These are phyloP conservation scores for Setipinna tenuifilis DNA, from an alignment of 2,797 vertebrate species.

Conservation along the genomic window DNA sequence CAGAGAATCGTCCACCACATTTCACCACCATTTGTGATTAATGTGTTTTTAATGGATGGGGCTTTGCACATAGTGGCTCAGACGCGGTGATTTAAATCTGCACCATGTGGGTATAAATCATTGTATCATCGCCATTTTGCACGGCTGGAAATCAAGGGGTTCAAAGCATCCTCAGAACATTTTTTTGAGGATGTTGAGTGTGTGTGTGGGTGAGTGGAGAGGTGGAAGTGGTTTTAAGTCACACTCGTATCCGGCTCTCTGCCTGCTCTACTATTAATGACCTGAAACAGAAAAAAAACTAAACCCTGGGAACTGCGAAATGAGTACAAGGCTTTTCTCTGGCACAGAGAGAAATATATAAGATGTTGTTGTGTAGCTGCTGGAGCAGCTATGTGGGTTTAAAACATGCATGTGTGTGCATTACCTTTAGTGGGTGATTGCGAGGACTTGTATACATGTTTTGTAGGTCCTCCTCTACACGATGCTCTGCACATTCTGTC, in stretches of 20 bases:
- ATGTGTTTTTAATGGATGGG: constrained; percentile 37
- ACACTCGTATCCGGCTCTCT: constrained; percentile 28
- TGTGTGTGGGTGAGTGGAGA: constrained; percentile 34
- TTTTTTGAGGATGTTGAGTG: constrained; percentile 6
- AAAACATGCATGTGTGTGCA: neutral
- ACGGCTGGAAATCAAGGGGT: constrained; percentile 17
- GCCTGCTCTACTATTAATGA: constrained; percentile 44
- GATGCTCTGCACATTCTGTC: neutral
- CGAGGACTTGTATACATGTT: neutral
- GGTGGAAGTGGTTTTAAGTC: constrained; percentile 27
- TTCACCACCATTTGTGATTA: constrained; percentile 32
- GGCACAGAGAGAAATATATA: neutral
- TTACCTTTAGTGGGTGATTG: neutral
- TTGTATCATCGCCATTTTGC: neutral
- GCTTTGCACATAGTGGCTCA: constrained; percentile 17
- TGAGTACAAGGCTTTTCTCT: constrained; percentile 17
- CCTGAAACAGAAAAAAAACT: constrained; percentile 33
- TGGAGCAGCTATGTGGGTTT: constrained; percentile 24
- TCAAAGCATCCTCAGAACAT: neutral
- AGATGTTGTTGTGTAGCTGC: constrained; percentile 31
- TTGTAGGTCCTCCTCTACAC: neutral
- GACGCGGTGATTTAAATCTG: constrained; percentile 2
- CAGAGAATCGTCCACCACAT: neutral
- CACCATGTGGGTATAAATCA: neutral
- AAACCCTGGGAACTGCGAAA: constrained; percentile 33